Base-by-base conservation (phyloP, 37 sponge, comb jelly and placozoan species). In the Geodia barretti region DNA sequence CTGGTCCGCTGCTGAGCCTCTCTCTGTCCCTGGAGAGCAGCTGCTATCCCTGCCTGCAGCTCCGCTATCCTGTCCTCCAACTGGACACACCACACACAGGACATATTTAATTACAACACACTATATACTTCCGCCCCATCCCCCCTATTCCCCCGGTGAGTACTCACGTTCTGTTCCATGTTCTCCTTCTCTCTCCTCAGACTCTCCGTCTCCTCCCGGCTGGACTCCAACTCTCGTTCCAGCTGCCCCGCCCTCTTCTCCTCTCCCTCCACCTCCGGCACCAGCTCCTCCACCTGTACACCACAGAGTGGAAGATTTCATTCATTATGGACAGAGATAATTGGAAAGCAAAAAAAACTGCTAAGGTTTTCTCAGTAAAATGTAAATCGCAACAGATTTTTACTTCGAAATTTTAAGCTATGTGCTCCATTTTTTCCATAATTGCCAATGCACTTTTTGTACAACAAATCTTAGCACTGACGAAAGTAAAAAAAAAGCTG, bases 201-300 rank as follows among this genome's bases (percentile, higher is more conserved):
- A 3, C 58, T 8, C 60, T 69, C 60, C 69, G 42, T 14, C 59
- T 79, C 70, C 32, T 41, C 24, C 20, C n/a, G 65, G n/a, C 65
- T 26, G 30, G 11, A 24, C 5, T 64, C 24, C 5, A 23, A 5
- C 42, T 77, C 67, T 26, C 39, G 39, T 26, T 65, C 67, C 40
- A 64, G 28, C 66, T 64, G 38, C 36, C 43, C 70, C 35, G 23
- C 32, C 35, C 40, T 26, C 35, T 43, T 29, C 59, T 42, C 20
- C 35, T 3, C 70, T 21, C 20, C 39, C n/a, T 64, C 65, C 20
- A 19, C 30, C 29, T 23, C 65, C 65, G 65, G 30, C 24, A 64
- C 65, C 65, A 64, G n/a, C 65, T 64, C 29, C n/a, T 64, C 65
- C 25, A 64, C 65, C 65, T 64, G n/a, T 7, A 64, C 25, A 47